These are phyloP conservation scores for Aelia acuminata DNA, from an alignment of 2,888 invertebrate species.

Conservation along the genomic window DNA sequence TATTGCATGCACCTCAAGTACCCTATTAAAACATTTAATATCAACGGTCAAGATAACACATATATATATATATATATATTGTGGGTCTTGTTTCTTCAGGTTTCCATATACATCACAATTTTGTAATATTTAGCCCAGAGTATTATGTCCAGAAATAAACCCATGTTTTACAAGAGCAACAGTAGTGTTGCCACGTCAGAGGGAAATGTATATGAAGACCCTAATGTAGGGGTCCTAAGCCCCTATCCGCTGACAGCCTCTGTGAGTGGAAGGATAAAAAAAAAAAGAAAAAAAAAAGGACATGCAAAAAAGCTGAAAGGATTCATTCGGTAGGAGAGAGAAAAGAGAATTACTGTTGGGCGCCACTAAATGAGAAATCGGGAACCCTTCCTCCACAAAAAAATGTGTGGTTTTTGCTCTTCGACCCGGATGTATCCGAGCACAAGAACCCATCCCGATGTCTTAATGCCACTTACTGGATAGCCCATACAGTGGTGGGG, in stretches of 20 bases:
- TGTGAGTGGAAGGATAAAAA: constrained; percentile 13
- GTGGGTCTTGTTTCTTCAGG: too few species aligned
- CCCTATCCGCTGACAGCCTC: neutral
- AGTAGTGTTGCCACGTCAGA: neutral
- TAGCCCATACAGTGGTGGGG: neutral
- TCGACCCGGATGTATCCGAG: neutral
- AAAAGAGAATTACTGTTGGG: constrained; percentile 37
- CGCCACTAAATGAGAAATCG: constrained; percentile 42
- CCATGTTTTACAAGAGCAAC: neutral
- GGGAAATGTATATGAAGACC: neutral
- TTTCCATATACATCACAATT: too few species aligned
- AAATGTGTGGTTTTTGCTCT: constrained; percentile 24
- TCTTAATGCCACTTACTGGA: constrained; percentile 3
- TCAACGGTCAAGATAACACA: too few species aligned
- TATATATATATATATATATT: too few species aligned
- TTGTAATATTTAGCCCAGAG: too few species aligned
- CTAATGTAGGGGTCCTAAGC: neutral
- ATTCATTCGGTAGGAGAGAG: neutral
- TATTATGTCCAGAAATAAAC: neutral
- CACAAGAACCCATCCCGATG: neutral
- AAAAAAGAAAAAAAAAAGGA: neutral
- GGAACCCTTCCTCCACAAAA: neutral
- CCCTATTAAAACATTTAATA: too few species aligned
- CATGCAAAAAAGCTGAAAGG: constrained; percentile 30
- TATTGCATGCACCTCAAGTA: too few species aligned